Evolutionary conservation across 2,888 invertebrate genomes (phyloP).

Genomic region (Brachypterus glaber): DNA sequence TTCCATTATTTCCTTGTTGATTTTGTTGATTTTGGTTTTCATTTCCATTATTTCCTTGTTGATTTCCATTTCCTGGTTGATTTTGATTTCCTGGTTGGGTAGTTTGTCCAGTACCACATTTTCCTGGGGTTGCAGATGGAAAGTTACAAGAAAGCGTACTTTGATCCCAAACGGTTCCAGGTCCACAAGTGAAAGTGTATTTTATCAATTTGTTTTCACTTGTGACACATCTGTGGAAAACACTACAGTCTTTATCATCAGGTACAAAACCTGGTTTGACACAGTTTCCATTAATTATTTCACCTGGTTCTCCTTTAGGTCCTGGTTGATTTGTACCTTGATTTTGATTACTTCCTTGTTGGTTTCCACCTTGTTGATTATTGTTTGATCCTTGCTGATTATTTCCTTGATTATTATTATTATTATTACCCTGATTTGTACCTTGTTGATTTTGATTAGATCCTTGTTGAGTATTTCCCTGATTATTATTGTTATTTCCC

Average conservation of each 20-base stretch:
- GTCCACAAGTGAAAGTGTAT: constrained; percentile 54
- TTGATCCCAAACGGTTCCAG: constrained; percentile 62
- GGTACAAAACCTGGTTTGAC: constrained; percentile 59
- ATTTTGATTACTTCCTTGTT: constrained; percentile 36
- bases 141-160: constrained; percentile 53
- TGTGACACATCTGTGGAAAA: constrained; percentile 65
- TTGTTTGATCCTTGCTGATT: constrained; percentile 10
- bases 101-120: constrained; percentile 12
- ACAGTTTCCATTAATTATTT: constrained; percentile 37
- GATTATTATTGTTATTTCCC: constrained; percentile 4
- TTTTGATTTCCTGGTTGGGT: constrained; percentile 5
- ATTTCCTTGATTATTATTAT: constrained; percentile 10
- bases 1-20: constrained; percentile 6
- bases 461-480: constrained; percentile 14
- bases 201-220: constrained; percentile 27
- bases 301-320: too few relatives aligned
- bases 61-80: constrained; percentile 6
- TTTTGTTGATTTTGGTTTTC: constrained; percentile 11
- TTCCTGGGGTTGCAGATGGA: constrained; percentile 42
- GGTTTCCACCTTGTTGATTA: constrained; percentile 41
- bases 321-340: constrained; percentile 4
- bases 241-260: constrained; percentile 60
- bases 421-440: constrained; percentile 32
- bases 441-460: constrained; percentile 14
- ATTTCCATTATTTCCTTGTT: constrained; percentile 8